phyloP scores from a whole-genome alignment of 2,797 vertebrate genomes.

The Halcyon chelicuti region DNA sequence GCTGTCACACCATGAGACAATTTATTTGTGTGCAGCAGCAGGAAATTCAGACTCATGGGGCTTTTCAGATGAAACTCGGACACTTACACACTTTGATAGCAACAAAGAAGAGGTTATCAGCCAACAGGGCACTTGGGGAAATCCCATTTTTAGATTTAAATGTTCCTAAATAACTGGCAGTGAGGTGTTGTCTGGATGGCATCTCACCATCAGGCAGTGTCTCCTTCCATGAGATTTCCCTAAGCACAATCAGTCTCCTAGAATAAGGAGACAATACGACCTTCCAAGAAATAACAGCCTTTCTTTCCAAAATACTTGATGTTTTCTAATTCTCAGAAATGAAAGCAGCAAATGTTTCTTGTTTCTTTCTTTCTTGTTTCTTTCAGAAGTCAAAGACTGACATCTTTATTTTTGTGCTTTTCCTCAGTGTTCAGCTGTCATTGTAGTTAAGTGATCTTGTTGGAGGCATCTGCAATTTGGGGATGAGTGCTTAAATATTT shows the following conservation, averaged over 20 bases:
- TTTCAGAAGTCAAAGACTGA: neutral
- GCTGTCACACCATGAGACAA: neutral
- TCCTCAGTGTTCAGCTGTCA: neutral
- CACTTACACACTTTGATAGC: neutral
- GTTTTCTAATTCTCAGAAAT: slow-evolving; percentile 42
- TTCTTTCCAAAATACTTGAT: slow-evolving; percentile 40
- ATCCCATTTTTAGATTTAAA: neutral
- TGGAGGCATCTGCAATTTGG: neutral
- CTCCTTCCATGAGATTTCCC: neutral
- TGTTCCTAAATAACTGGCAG: neutral
- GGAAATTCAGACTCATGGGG: neutral
- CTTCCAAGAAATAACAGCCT: slow-evolving; percentile 19
- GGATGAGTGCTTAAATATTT: neutral
- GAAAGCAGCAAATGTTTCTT: slow-evolving; percentile 44
- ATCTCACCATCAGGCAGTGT: neutral
- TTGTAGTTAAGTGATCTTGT: slow-evolving; percentile 47
- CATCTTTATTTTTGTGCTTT: slow-evolving; percentile 25
- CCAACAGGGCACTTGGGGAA: neutral
- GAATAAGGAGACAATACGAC: neutral
- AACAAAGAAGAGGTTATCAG: neutral
- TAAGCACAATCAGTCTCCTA: neutral
- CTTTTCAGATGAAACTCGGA: neutral
- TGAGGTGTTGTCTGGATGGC: neutral
- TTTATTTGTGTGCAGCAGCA: neutral
- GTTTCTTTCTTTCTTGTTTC: slow-evolving; percentile 19